Evolutionary conservation across 1,140 invertebrate genomes (phyloP), one percentile per base, ranked within the genome.

Genomic region (Procambarus virginalis): DNA sequence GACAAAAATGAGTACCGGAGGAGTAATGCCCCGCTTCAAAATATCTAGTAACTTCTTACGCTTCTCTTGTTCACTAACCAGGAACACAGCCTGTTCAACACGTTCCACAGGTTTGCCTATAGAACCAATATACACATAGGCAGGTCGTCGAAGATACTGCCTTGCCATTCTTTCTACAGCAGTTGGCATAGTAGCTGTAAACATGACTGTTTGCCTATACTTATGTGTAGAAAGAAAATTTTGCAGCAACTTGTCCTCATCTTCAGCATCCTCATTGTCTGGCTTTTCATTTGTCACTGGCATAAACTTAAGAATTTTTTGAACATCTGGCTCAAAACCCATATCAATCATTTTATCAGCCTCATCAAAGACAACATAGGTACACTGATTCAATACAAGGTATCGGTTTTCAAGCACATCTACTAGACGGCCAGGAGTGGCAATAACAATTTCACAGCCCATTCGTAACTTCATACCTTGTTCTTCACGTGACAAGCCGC

Each of bases 381-480:
- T 98, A 93, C 99, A 99, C 93, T 99, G 97, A 94, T 97, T 98
- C 0, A 99, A 94, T 10, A 99, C 99, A 82, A 99, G 95, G 94
- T 99, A 99, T 91, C 98, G 96, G 94, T 99, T 99, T 94, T 99
- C 99, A 78, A 99, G 94, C 0, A 99, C 99, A 95, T 99, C 99
- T 92, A 99, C 99, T 10, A 99, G 95, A 96, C 99, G 97, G 95
- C 99, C 99, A 78, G 99, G 99, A 1, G 99, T 99, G 48, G 99
- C 99, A 93, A 99, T 99, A n/a, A 99, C 99, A 93, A 99, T 99
- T 96, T 99, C 99, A 94, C 99, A 99, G 76, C 99, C 99, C 94
- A 99, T 96, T 93, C 99, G 95, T 22, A 99, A 94, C 92, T 98
- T 96, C 93, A 99, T 99, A 89, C 99, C 99, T 95, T 99, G 99